A percentile compares a stretch with the other conserved stretches of the same genome.
These are phyloP conservation scores for Zeuzera pyrina DNA, from an alignment of 2,888 invertebrate species.

Conservation along the genomic window DNA sequence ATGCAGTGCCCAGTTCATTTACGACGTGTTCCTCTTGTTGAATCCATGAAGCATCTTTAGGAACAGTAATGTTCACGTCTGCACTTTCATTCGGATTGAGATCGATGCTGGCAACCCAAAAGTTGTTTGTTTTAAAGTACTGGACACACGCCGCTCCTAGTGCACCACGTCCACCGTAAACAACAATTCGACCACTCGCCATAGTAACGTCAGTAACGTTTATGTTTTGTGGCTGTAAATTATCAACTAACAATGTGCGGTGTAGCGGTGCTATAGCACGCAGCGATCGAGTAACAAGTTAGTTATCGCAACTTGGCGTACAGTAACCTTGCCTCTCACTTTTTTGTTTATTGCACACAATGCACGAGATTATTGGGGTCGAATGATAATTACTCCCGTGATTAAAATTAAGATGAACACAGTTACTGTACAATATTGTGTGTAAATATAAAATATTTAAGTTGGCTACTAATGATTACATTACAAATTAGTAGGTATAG, in stretches of 20 bases:
- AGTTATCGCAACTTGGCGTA: conserved; percentile 21
- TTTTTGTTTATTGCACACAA: conserved; percentile 32
- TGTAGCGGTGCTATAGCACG: conserved; percentile 3
- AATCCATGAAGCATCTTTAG: conserved; percentile 81
- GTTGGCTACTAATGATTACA: too few species aligned
- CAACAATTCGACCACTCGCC: conserved; percentile 81
- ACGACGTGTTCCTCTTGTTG: conserved; percentile 84
- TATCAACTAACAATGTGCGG: conserved; percentile 27
- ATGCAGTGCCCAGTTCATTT: conserved; percentile 74
- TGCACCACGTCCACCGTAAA: conserved; percentile 97
- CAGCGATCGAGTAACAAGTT: conserved; percentile 15
- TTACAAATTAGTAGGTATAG: too few species aligned
- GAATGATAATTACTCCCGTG: too few species aligned
- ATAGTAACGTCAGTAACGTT: conserved; percentile 54
- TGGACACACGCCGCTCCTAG: conserved; percentile 91
- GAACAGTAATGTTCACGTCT: conserved; percentile 90
- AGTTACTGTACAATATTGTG: too few species aligned
- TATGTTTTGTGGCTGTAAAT: conserved; percentile 21
- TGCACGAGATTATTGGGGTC: too few species aligned
- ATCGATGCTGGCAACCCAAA: conserved; percentile 94
- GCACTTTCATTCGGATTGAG: conserved; percentile 87
- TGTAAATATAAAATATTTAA: too few species aligned
- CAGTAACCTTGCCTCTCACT: conserved; percentile 55
- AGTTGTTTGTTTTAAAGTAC: conserved; percentile 91
- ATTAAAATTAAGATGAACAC: too few species aligned